Conservation (phyloP, 2,113 vertebrate species). For the Pollachius pollachius region DNA sequence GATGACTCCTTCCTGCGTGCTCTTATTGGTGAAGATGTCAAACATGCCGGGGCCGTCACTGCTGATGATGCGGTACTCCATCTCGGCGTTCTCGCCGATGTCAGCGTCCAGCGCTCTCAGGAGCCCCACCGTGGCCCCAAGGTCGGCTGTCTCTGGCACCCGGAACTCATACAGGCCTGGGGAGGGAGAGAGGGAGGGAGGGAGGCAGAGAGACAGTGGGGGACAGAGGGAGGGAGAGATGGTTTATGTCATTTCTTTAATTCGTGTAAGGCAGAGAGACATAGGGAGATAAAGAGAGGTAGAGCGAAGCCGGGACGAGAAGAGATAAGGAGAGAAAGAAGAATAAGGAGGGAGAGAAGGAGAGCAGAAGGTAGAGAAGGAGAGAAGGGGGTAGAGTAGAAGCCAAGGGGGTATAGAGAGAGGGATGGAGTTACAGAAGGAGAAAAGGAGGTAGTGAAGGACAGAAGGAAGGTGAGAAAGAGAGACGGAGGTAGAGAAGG, state of each 20-base stretch:
- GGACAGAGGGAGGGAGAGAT: not conserved
- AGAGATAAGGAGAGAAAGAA: no score
- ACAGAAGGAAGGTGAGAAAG: not conserved
- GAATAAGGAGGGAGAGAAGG: no score
- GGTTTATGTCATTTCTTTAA: not conserved
- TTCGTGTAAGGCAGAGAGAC: not conserved
- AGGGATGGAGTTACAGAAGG: not conserved
- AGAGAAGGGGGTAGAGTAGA: not conserved
- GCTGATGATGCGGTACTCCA: conserved; percentile 85
- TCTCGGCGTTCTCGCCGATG: conserved; percentile 85
- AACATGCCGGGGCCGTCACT: conserved; percentile 88
- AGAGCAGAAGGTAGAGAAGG: not conserved
- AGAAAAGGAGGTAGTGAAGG: not conserved
- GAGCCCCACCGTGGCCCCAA: conserved; percentile 77
- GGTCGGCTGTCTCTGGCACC: conserved; percentile 77
- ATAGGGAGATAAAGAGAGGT: not conserved
- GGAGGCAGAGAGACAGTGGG: not conserved
- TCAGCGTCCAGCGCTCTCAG: conserved; percentile 88
- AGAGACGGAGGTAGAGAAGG: not conserved
- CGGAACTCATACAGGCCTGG: conserved; percentile 88
- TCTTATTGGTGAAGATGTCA: conserved; percentile 81
- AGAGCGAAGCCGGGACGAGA: not conserved
- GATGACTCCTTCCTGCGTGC: conserved; percentile 89
- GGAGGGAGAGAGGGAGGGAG: conserved; percentile 8
- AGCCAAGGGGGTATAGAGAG: not conserved